A percentile compares a stretch with the other conserved stretches of the same genome.
These are phyloP conservation scores for Scaptomyza parva DNA, from an alignment of 2,888 invertebrate species.

Conservation along the genomic window DNA sequence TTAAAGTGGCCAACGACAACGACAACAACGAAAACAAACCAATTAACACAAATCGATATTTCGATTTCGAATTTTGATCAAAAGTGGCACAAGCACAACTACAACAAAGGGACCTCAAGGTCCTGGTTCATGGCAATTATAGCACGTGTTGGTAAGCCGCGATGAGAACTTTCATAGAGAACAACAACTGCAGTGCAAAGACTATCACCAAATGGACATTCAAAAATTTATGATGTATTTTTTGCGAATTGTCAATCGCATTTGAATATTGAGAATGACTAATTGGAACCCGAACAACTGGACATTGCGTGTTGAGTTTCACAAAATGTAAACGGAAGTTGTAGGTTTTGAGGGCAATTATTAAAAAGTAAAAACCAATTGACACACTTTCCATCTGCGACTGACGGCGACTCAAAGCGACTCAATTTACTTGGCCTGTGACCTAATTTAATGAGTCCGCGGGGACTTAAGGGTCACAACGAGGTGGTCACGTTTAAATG, in stretches of 20 bases:
- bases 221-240: conserved; percentile 24
- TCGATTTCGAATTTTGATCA: conserved; percentile 57
- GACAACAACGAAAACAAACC: conserved; percentile 46
- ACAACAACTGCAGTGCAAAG: conserved; percentile 39
- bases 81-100: conserved; percentile 37
- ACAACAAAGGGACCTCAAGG: conserved; percentile 45
- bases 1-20: conserved; percentile 17
- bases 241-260: conserved; percentile 18
- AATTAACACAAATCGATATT: conserved; percentile 71
- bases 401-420: conserved; percentile 9
- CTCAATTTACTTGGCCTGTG: conserved; percentile 36
- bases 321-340: conserved; percentile 12
- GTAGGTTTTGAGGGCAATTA: neutral
- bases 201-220: conserved; percentile 4
- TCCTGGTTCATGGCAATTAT: conserved; percentile 44
- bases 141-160: conserved; percentile 51
- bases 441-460: conserved; percentile 47
- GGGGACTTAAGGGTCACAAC: neutral
- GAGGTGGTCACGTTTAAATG: conserved; percentile 30
- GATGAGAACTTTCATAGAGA: conserved; percentile 44
- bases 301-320: conserved; percentile 55
- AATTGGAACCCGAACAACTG: conserved; percentile 48
- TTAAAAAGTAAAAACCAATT: conserved; percentile 38
- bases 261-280: conserved; percentile 40
- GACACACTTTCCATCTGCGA: conserved; percentile 67